Conservation (phyloP, 2,113 vertebrate genomes). For the Alaudala cheleensis region DNA sequence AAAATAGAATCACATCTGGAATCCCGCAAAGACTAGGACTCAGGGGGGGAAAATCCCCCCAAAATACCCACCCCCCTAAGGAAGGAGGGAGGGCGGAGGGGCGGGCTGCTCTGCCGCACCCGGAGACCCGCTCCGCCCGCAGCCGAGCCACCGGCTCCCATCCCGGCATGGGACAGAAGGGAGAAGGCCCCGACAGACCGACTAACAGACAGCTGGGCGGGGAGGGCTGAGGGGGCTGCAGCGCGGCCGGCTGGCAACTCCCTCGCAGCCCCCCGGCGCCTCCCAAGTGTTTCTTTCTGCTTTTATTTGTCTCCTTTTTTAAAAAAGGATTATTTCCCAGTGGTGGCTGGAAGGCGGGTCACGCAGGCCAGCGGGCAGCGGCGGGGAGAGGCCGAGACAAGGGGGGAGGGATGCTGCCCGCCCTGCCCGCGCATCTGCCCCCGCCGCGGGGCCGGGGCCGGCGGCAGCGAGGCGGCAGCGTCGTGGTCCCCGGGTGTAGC, state of each 20-base stretch:
- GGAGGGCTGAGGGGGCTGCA: neutral
- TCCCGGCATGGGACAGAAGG: constrained; percentile 26
- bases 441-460: constrained; percentile 17
- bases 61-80: neutral
- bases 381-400: neutral
- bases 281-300: neutral
- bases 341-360: neutral
- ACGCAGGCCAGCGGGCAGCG: neutral
- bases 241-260: neutral
- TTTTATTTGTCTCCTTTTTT: neutral
- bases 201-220: neutral
- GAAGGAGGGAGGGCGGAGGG: neutral
- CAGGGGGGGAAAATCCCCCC: neutral
- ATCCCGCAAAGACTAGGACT: neutral
- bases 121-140: neutral
- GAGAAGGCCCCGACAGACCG: neutral
- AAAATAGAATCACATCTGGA: neutral
- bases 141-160: neutral
- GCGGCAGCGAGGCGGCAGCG: neutral
- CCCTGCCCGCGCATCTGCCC: neutral
- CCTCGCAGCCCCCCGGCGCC: neutral
- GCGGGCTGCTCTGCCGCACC: constrained; percentile 31
- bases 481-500: neutral
- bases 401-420: neutral
- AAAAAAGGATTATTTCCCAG: neutral